phyloP scores from a whole-genome alignment of 2,797 vertebrate genomes.

The Gambusia yucatana region DNA sequence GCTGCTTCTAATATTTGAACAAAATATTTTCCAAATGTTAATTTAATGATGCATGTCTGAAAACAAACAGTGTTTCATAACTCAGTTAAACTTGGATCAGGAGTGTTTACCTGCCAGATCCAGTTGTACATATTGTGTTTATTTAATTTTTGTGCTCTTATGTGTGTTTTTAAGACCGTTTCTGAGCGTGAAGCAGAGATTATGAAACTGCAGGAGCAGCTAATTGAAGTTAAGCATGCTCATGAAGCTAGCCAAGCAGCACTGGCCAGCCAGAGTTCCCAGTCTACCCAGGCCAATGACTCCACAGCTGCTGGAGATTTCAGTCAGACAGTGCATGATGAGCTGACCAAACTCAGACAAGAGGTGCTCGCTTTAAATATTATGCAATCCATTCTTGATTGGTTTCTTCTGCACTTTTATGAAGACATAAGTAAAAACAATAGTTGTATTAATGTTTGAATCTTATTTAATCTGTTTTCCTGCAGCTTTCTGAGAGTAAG shows the following conservation, averaged over 20 bases:
- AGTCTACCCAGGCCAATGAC: conserved; percentile 42
- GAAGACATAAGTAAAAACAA: background rate
- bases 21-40: background rate
- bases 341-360: conserved; percentile 86
- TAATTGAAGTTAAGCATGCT: conserved; percentile 66
- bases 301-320: conserved; percentile 24
- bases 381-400: background rate
- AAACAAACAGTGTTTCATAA: background rate
- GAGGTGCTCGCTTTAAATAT: conserved; percentile 70
- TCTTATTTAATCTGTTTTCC: background rate
- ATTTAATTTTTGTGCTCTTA: background rate
- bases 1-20: background rate
- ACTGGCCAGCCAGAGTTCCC: conserved; percentile 45
- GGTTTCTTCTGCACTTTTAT: background rate
- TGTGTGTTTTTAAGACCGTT: conserved; percentile 70
- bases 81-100: background rate
- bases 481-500: conserved; percentile 84
- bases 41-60: background rate
- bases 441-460: background rate
- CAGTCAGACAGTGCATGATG: conserved; percentile 80
- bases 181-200: conserved; percentile 87
- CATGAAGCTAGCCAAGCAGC: conserved; percentile 38
- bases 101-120: background rate
- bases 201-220: conserved; percentile 87
- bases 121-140: background rate